phyloP scores from a whole-genome alignment of 37 sponge, comb jelly and placozoan species.

The Diacarnus erythraeanus region DNA sequence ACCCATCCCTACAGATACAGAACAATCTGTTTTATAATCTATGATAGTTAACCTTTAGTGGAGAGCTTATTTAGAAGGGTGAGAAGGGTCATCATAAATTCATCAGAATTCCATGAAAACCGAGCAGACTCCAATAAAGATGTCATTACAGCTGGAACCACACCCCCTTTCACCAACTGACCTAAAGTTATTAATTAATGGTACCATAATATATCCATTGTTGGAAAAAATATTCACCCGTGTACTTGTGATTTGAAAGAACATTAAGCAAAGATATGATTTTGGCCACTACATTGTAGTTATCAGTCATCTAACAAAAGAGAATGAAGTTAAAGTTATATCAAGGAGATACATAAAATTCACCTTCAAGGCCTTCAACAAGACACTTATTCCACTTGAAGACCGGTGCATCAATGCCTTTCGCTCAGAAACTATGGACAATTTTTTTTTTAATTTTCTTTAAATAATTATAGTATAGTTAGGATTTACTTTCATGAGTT shows the following conservation, averaged over 20 bases:
- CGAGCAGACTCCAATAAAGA: background rate
- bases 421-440: conserved; percentile 16
- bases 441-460: background rate
- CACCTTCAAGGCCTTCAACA: conserved; percentile 20
- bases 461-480: background rate
- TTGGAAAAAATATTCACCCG: conserved; percentile 13
- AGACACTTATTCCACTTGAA: conserved; percentile 15
- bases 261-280: conserved; percentile 15
- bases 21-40: background rate
- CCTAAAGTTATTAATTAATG: conserved; percentile 18
- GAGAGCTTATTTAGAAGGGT: conserved; percentile 56
- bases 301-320: conserved; percentile 3
- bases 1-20: background rate
- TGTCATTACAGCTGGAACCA: conserved; percentile 7
- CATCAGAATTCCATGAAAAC: background rate
- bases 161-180: conserved; percentile 31
- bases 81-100: conserved; percentile 25
- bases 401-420: conserved; percentile 31
- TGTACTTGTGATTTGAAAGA: conserved; percentile 41
- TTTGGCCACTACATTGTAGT: background rate
- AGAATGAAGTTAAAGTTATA: background rate
- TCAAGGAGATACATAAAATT: background rate
- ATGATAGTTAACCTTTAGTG: conserved; percentile 41
- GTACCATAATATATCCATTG: background rate
- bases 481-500: background rate